phyloP scores from a whole-genome alignment of 2,888 invertebrate species.

The Nemotelus pantherinus region DNA sequence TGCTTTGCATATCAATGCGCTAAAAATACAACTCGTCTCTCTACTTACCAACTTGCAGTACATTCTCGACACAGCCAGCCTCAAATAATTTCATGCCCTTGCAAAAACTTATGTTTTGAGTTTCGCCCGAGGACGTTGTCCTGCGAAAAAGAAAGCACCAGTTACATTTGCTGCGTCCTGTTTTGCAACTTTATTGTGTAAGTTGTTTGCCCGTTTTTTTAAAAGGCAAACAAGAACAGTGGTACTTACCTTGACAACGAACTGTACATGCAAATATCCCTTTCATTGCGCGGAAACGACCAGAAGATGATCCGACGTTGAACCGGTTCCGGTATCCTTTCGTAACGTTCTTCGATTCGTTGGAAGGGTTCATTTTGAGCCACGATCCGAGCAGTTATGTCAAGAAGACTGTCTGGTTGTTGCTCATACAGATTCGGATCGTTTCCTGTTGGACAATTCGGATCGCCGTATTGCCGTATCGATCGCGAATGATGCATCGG shows the following conservation, averaged over 20 bases:
- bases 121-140: conserved; percentile 71
- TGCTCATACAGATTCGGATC: conserved; percentile 5
- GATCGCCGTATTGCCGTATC: conserved; percentile 18
- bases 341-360: conserved; percentile 85
- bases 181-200: conserved; percentile 11
- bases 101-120: conserved; percentile 85
- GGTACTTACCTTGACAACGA: conserved; percentile 69
- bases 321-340: conserved; percentile 88
- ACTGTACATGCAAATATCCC: conserved; percentile 91
- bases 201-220: not conserved
- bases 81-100: conserved; percentile 86
- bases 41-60: conserved; percentile 88
- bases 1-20: too few species aligned
- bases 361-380: conserved; percentile 88
- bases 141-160: conserved; percentile 52
- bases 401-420: conserved; percentile 77
- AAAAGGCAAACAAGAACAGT: not conserved
- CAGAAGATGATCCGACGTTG: conserved; percentile 88
- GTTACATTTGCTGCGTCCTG: conserved; percentile 20
- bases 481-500: conserved; percentile 34
- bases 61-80: conserved; percentile 83
- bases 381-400: conserved; percentile 84
- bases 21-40: not conserved
- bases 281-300: conserved; percentile 88
- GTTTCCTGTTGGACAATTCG: not conserved